Evolutionary conservation across 2,113 vertebrate species (phyloP).

Genomic region (Otus sunia): DNA sequence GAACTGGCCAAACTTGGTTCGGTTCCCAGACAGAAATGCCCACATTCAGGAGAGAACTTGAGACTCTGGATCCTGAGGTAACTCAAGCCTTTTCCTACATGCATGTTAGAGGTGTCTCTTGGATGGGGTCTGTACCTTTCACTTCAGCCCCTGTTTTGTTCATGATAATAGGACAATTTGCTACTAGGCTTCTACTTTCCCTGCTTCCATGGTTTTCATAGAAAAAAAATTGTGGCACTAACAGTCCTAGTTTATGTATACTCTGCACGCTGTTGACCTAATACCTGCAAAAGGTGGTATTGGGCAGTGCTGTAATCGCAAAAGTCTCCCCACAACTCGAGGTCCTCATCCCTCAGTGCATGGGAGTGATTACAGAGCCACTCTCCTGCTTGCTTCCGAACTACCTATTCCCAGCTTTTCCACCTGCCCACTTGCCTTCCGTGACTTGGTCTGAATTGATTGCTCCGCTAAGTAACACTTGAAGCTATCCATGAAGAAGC

Average conservation of each 20-base stretch:
- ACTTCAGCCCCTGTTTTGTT: background rate
- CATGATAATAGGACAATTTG: background rate
- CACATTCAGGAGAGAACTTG: background rate
- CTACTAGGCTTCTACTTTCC: background rate
- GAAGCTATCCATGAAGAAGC: background rate
- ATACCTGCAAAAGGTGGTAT: background rate
- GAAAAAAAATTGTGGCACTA: background rate
- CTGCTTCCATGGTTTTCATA: background rate
- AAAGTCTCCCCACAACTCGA: background rate
- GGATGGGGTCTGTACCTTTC: background rate
- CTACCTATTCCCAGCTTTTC: background rate
- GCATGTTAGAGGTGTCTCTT: background rate
- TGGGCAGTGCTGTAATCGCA: background rate
- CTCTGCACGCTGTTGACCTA: background rate
- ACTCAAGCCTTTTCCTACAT: background rate
- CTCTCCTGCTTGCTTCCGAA: background rate
- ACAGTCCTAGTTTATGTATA: background rate
- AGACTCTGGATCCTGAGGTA: background rate
- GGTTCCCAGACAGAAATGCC: background rate
- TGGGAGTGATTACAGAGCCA: background rate
- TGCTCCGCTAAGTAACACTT: background rate
- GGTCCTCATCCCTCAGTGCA: background rate
- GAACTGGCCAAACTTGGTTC: background rate
- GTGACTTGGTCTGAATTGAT: background rate
- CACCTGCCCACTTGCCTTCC: background rate